Conservation (phyloP, 2,888 invertebrate species). For the Bruchidius siliquastri region DNA sequence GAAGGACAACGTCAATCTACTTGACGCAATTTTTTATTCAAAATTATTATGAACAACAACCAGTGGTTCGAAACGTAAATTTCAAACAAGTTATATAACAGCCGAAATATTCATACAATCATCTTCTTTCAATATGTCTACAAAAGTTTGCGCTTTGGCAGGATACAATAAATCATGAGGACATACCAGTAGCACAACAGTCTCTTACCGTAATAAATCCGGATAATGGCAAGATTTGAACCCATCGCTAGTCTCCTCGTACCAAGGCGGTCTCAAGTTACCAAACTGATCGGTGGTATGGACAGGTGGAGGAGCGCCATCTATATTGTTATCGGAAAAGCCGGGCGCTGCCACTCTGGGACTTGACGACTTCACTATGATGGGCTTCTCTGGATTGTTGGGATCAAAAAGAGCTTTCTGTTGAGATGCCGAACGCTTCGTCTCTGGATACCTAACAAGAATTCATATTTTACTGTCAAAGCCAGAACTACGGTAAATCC, state of each 20-base stretch:
- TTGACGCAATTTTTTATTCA: too few species aligned
- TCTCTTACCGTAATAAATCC: constrained; percentile 46
- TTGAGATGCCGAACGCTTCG: constrained; percentile 21
- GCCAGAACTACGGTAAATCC: too few species aligned
- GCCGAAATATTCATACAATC: too few species aligned
- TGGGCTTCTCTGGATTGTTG: constrained; percentile 66
- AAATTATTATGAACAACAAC: too few species aligned
- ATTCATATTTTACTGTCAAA: too few species aligned
- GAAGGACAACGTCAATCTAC: too few species aligned
- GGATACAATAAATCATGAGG: too few species aligned
- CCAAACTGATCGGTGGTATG: constrained; percentile 51
- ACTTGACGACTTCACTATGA: constrained; percentile 56
- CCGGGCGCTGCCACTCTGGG: constrained; percentile 41
- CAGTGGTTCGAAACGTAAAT: too few species aligned
- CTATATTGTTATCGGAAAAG: constrained; percentile 36
- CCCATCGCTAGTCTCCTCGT: constrained; percentile 55
- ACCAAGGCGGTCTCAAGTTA: constrained; percentile 53
- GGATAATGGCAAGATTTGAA: constrained; percentile 60
- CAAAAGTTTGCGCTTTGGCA: too few species aligned
- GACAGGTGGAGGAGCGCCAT: constrained; percentile 33
- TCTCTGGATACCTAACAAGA: constrained; percentile 18
- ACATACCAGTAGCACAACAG: too few species aligned
- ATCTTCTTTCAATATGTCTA: too few species aligned
- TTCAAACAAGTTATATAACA: too few species aligned
- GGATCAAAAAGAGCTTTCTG: constrained; percentile 59